Evolutionary conservation across 64 coral and sea anemone species (phyloP).

Genomic region (Dendronephthya gigantea): DNA sequence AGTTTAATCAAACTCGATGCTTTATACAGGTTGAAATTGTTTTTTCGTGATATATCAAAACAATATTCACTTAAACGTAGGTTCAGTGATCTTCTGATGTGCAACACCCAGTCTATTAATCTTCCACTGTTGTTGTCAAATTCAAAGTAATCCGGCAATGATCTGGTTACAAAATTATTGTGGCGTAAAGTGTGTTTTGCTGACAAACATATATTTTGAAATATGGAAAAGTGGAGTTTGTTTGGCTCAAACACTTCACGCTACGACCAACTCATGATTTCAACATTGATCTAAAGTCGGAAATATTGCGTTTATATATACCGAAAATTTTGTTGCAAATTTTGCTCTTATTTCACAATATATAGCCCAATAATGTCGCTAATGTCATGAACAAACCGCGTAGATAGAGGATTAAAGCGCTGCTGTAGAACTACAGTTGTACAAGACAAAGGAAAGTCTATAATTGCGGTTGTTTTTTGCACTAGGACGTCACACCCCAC

Average conservation of each 20-base stretch:
- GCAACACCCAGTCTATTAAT: neutral
- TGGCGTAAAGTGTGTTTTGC: neutral
- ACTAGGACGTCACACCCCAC: neutral
- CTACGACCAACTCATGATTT: neutral
- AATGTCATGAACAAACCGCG: neutral
- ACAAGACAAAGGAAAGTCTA: neutral
- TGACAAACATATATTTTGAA: neutral
- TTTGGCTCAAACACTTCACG: neutral
- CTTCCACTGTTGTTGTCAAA: neutral
- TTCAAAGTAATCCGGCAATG: neutral
- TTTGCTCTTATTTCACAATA: neutral
- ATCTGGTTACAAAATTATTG: neutral
- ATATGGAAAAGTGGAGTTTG: neutral
- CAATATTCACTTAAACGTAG: neutral
- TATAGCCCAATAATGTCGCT: neutral
- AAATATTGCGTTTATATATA: neutral
- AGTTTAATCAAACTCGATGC: conserved; percentile 18
- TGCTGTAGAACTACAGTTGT: neutral
- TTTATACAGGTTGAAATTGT: neutral
- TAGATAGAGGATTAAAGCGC: neutral
- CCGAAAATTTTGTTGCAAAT: neutral
- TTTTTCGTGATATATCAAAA: neutral
- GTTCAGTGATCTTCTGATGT: neutral
- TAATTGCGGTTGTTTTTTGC: neutral
- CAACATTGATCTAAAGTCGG: neutral